A percentile compares a stretch with the other conserved stretches of the same genome.
Evolutionary conservation across 2,113 vertebrate genomes (phyloP).

Genomic region (Sorex araneus): DNA sequence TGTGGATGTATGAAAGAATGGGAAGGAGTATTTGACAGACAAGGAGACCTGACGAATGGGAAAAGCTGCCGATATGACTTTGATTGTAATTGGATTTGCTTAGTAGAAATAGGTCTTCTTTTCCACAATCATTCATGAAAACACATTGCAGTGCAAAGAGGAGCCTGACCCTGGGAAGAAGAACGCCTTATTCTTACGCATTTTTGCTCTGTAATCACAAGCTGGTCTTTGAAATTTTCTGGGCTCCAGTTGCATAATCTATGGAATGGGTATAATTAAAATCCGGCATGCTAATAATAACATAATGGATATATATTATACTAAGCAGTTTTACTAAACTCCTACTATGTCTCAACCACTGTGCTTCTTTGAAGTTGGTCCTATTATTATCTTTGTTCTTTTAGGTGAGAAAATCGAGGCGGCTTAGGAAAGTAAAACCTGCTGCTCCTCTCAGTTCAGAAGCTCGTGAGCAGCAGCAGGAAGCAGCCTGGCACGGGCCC

Average conservation of each 20-base stretch:
- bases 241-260: slow-evolving; percentile 6
- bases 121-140: slow-evolving; percentile 39
- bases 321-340: slow-evolving; percentile 33
- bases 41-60: neutral
- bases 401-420: slow-evolving; percentile 12
- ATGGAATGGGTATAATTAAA: slow-evolving; percentile 56
- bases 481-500: neutral
- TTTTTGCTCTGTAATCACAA: slow-evolving; percentile 22
- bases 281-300: neutral
- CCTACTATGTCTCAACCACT: neutral
- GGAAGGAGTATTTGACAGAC: slow-evolving; percentile 40
- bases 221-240: slow-evolving; percentile 34
- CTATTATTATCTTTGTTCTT: slow-evolving; percentile 54
- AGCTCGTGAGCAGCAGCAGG: neutral
- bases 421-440: slow-evolving; percentile 16
- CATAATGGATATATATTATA: slow-evolving; percentile 3
- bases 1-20: neutral
- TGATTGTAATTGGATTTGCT: slow-evolving; percentile 56
- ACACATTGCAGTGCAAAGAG: neutral
- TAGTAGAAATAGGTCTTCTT: slow-evolving; percentile 28
- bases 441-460: slow-evolving; percentile 31
- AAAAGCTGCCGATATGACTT: slow-evolving; percentile 23
- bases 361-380: slow-evolving; percentile 43
- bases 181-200: neutral
- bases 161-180: neutral